Conservation (phyloP, 2,113 vertebrate genomes). For the Tretioscincus oriximinensis region DNA sequence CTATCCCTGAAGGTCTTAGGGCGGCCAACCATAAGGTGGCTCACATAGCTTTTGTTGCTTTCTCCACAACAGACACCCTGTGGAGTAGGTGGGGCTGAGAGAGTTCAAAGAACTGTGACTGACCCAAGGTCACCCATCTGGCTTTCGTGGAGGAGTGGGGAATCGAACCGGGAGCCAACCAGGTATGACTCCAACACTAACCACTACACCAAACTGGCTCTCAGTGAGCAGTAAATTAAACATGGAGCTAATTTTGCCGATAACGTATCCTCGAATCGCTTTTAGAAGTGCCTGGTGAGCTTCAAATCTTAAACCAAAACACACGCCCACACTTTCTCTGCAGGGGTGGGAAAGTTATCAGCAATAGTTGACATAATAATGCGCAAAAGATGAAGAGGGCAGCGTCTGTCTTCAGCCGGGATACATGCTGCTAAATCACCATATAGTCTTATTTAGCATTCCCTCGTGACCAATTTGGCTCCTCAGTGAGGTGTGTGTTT, state of each 20-base stretch:
- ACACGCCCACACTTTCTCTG: constrained; percentile 27
- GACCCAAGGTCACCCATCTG: too few relatives aligned
- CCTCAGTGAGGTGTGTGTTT: constrained; percentile 38
- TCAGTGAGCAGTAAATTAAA: constrained; percentile 33
- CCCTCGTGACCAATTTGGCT: constrained; percentile 44
- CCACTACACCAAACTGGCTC: too few relatives aligned
- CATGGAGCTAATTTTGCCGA: constrained; percentile 22
- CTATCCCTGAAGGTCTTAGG: too few relatives aligned
- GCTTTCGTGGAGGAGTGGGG: too few relatives aligned
- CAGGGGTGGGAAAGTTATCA: neutral
- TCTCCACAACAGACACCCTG: too few relatives aligned
- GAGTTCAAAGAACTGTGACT: too few relatives aligned
- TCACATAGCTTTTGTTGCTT: too few relatives aligned
- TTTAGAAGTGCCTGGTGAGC: constrained; percentile 24
- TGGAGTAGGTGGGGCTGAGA: too few relatives aligned
- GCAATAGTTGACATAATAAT: neutral
- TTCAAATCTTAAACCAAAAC: constrained; percentile 43
- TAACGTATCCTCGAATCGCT: neutral
- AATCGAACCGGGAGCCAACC: too few relatives aligned
- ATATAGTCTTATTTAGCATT: constrained; percentile 44
- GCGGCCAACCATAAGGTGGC: too few relatives aligned
- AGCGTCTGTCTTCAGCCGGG: constrained; percentile 4
- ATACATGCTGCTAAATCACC: constrained; percentile 33
- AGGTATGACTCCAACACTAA: too few relatives aligned
- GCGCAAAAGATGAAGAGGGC: constrained; percentile 25